Conservation (phyloP, 37 sponge, comb jelly and placozoan species). For the Mnemiopsis leidyi region DNA sequence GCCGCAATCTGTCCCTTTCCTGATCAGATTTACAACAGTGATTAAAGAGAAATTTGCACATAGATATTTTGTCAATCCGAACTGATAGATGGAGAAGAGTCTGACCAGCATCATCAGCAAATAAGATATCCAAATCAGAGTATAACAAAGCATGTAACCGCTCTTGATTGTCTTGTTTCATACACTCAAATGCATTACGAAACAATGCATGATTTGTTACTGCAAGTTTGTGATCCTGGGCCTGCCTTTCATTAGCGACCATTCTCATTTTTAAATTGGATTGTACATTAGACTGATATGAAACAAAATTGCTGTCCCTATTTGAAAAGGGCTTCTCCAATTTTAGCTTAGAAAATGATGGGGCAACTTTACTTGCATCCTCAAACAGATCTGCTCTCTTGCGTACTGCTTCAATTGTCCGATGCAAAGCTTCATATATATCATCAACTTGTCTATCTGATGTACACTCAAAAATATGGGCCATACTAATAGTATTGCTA, state of each 20-base stretch:
- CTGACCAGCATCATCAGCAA: constrained; percentile 9
- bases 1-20: background rate
- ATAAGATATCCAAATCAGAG: background rate
- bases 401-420: background rate
- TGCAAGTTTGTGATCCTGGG: background rate
- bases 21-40: constrained; percentile 10
- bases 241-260: background rate
- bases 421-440: background rate
- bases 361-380: background rate
- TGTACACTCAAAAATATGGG: background rate
- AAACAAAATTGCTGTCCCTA: background rate
- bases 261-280: background rate
- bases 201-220: background rate
- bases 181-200: constrained; percentile 7
- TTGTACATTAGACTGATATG: background rate
- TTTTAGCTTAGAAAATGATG: background rate
- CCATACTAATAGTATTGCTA: constrained; percentile 4
- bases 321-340: background rate
- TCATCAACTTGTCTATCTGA: background rate
- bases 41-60: background rate
- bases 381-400: background rate
- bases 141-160: background rate
- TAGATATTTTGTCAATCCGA: background rate
- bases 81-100: background rate
- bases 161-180: background rate